Percentiles rank a stretch among this genome's conserved stretches.
phyloP scores from a whole-genome alignment of 2,888 invertebrate species.

The Esperia sulphurella region DNA sequence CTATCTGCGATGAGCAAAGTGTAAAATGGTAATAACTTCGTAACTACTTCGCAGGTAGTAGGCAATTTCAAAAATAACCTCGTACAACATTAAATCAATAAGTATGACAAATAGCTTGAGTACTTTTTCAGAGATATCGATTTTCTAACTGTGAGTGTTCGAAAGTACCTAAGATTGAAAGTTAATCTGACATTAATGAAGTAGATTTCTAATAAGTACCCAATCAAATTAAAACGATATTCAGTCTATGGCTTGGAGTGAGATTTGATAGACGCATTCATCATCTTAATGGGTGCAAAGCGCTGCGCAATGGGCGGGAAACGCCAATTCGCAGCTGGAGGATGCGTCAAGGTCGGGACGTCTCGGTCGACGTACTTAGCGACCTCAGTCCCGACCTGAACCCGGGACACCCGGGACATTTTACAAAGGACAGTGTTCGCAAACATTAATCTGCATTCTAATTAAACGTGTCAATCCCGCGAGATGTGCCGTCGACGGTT shows the following conservation, averaged over 20 bases:
- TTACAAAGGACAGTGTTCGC: slow-evolving; percentile 15
- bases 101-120: too few relatives aligned
- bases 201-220: neutral
- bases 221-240: neutral
- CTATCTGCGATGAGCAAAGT: neutral
- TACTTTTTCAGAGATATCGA: too few relatives aligned
- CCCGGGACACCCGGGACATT: slow-evolving; percentile 24
- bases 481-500: slow-evolving; percentile 40
- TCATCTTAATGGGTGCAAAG: slow-evolving; percentile 37
- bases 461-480: slow-evolving; percentile 48
- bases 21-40: slow-evolving; percentile 2
- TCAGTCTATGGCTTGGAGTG: neutral
- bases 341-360: slow-evolving; percentile 66
- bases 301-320: slow-evolving; percentile 37
- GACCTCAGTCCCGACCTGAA: slow-evolving; percentile 43
- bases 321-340: slow-evolving; percentile 43
- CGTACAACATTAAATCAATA: too few relatives aligned
- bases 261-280: slow-evolving; percentile 12
- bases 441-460: slow-evolving; percentile 33
- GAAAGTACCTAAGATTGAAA: too few relatives aligned
- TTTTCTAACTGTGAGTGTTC: too few relatives aligned
- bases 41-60: neutral
- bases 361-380: slow-evolving; percentile 56
- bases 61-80: too few relatives aligned
- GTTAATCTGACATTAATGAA: too few relatives aligned